Base-by-base conservation (phyloP, 2,797 vertebrate genomes). In the Coregonus suidteri region DNA sequence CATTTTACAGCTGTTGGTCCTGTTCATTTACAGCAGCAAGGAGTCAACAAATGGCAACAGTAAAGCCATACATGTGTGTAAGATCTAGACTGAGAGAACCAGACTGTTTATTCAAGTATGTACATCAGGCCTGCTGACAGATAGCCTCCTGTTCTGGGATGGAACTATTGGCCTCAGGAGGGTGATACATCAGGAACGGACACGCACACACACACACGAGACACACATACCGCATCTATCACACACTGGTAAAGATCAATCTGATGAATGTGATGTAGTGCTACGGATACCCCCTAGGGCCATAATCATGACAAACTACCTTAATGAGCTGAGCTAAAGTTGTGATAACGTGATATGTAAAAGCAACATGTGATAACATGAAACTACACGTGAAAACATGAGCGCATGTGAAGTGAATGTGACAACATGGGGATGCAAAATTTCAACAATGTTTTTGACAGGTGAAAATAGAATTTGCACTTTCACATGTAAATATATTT, bases 21-120 rank as follows among this genome's bases (percentile, higher is more conserved):
- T 71, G 7, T 34, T 66, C 65, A 30, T 51, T 13, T 81, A 76
- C 76, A 83, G 13, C 2, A 31, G 14, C 18, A 71, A 3, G 70
- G 20, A 15, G 31, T 69, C 31, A 35, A 41, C 14, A 7, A 15
- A 41, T 69, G 14, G 3, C 14, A 6, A 7, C 56, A 15, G 56
- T 59, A 59, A 59, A 59, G 18, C 18, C 6, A n/a, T 69, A 7
- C 6, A 41, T 18, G 67, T 69, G 15, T 35, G 67, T 1, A 35
- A 18, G 5, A 14, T 72, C 16, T 34, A 68, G 13, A 31, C 18
- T 30, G 20, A 72, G 6, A 6, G 20, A 53, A 52, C n/a, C n/a
- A 31, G 25, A 54, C 1, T 71, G 70, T 71, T 71, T 52, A 52
- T 51, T 20, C 20, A 3, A 30, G 30, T 4, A 53, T 30, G 30